A percentile compares a stretch with the other conserved stretches of the same genome.
phyloP scores from a whole-genome alignment of 2,797 vertebrate species.

The Bucorvus abyssinicus region DNA sequence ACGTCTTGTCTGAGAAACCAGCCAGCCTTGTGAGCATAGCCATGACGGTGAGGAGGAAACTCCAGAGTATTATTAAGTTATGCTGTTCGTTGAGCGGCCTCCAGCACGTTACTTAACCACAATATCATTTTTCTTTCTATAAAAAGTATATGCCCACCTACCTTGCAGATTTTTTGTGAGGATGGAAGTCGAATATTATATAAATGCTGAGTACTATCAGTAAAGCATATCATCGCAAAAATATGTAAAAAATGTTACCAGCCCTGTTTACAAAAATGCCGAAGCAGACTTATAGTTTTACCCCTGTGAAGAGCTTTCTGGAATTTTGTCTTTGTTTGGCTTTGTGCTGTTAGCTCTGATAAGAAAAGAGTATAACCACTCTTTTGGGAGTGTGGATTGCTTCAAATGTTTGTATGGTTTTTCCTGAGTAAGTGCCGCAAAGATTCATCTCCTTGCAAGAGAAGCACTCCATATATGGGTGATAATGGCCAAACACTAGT shows the following conservation, averaged over 20 bases:
- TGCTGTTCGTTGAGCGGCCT: not conserved
- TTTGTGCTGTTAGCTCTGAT: not conserved
- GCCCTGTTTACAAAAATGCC: not conserved
- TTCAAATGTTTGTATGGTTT: not conserved
- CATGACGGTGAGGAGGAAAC: not conserved
- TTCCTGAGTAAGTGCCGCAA: not conserved
- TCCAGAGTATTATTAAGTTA: not conserved
- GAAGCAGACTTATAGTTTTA: not conserved
- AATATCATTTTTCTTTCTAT: conserved; percentile 3
- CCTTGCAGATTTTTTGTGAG: not conserved
- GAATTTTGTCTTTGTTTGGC: not conserved
- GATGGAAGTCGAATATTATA: not conserved
- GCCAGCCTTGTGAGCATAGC: not conserved
- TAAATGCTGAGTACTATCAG: not conserved
- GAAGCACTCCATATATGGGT: not conserved
- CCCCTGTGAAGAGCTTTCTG: not conserved
- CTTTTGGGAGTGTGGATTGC: not conserved
- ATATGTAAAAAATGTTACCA: not conserved
- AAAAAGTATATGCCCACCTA: not conserved
- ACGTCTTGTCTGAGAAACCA: not conserved
- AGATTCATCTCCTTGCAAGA: not conserved
- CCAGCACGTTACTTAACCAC: not conserved
- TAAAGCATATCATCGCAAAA: not conserved
- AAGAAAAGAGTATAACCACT: not conserved
- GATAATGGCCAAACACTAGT: not conserved